Evolutionary conservation across 64 coral and sea anemone species (phyloP), one percentile per base, ranked within the genome.

Genomic region (Actinia equina): DNA sequence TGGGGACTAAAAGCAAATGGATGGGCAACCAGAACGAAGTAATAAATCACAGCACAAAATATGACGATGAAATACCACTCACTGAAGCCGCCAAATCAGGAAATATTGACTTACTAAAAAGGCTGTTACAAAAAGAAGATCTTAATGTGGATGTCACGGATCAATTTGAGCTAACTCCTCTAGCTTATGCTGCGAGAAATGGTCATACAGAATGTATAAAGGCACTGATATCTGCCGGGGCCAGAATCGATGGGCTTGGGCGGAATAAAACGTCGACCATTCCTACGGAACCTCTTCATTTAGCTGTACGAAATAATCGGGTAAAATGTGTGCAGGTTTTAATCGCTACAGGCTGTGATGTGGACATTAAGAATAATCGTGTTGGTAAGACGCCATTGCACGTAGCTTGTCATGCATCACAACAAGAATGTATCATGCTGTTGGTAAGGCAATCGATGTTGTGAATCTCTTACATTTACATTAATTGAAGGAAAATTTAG

Each of bases 181-280:
- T 94, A 44, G 90, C 91, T 88, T 71, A 88, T 19, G 93, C 93
- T 42, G 89, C 93, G 17, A 94, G 91, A 88, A 89, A 94, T 85
- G 93, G 93, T 41, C 86, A 91, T 57, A 71, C 88, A 18, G 93
- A 94, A 61, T 94, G 93, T 22, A 17, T 94, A 16, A 53, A 59
- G 79, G 30, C 88, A 54, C 76, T 94, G 23, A 58, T 94, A 17
- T 85, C 90, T 79, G 89, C 93, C 53, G 93, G 82, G 41, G 89
- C 93, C 22, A 86, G 69, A 20, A 89, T 94, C 14, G 80, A 94
- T 71, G 93, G 93, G 0, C 44, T 89, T 54, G 93, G 93, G 65
- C 89, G 86, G 41, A 88, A 91, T 87, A 78, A 91, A 13, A 91
- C 87, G 87, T 91, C 89, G 23, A 94, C 87, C 22, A 53, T 91